Percentiles rank a stretch among this genome's conserved stretches.
These are phyloP conservation scores for Drosophila paulistorum DNA, from an alignment of 1,140 invertebrate genomes.

Conservation along the genomic window DNA sequence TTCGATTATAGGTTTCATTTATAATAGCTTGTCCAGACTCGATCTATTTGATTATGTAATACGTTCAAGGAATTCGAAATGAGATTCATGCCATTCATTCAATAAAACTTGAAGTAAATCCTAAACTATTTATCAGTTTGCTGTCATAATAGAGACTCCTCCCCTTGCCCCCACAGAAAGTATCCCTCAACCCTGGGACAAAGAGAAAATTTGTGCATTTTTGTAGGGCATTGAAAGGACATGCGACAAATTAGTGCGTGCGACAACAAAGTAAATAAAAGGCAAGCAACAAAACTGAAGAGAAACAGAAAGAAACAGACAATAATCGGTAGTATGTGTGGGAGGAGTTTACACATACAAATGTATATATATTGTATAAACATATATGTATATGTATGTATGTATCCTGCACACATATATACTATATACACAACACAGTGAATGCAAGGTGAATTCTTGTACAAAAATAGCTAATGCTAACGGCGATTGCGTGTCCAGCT, in stretches of 20 bases:
- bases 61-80: slow-evolving; percentile 21
- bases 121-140: slow-evolving; percentile 44
- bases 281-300: slow-evolving; percentile 18
- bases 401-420: neutral
- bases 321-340: slow-evolving; percentile 18
- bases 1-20: too few relatives aligned
- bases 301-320: slow-evolving; percentile 41
- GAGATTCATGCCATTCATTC: slow-evolving; percentile 39
- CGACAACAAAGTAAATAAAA: slow-evolving; percentile 53
- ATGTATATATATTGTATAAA: slow-evolving; percentile 19
- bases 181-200: slow-evolving; percentile 1
- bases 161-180: slow-evolving; percentile 33
- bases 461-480: slow-evolving; percentile 36
- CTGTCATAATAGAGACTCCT: slow-evolving; percentile 44
- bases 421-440: slow-evolving; percentile 59
- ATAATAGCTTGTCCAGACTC: too few relatives aligned
- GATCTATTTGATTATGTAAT: slow-evolving; percentile 14
- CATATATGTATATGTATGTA: slow-evolving; percentile 14
- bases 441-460: slow-evolving; percentile 60
- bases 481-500: slow-evolving; percentile 66
- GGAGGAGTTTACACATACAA: slow-evolving; percentile 36
- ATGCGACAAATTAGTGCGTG: slow-evolving; percentile 73
- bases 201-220: slow-evolving; percentile 42
- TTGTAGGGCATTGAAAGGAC: slow-evolving; percentile 72
- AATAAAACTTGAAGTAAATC: slow-evolving; percentile 43